These are phyloP conservation scores for Centropus unirufus DNA, from an alignment of 2,113 vertebrate genomes.

Conservation along the genomic window DNA sequence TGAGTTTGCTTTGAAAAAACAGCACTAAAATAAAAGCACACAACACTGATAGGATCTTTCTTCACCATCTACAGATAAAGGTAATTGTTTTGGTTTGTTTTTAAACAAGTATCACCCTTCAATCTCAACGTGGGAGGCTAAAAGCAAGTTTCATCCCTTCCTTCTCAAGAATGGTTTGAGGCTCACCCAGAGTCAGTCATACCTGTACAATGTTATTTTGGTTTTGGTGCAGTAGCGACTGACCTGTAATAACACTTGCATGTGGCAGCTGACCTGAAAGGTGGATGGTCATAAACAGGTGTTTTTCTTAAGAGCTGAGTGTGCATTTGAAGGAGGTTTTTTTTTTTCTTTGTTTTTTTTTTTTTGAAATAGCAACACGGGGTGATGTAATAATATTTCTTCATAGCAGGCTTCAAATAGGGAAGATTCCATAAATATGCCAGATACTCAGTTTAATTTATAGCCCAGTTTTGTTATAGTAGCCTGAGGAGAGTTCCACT, in stretches of 20 bases:
- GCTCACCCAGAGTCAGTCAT: background rate
- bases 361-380: background rate
- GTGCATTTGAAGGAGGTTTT: background rate
- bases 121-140: background rate
- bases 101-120: background rate
- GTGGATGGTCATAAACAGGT: background rate
- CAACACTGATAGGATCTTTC: background rate
- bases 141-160: background rate
- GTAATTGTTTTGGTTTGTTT: background rate
- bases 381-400: background rate
- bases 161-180: background rate
- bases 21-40: background rate
- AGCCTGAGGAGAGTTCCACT: background rate
- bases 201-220: background rate
- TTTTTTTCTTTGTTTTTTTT: background rate
- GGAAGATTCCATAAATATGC: background rate
- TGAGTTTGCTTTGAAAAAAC: background rate
- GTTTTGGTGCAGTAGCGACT: background rate
- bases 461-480: background rate
- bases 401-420: background rate
- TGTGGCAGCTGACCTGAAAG: background rate
- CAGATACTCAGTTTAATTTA: background rate
- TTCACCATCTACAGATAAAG: background rate
- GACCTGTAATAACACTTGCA: background rate
- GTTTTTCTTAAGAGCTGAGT: background rate